Base-by-base conservation (phyloP, 2,113 vertebrate species). In the Hypocryptadius cinnamomeus region DNA sequence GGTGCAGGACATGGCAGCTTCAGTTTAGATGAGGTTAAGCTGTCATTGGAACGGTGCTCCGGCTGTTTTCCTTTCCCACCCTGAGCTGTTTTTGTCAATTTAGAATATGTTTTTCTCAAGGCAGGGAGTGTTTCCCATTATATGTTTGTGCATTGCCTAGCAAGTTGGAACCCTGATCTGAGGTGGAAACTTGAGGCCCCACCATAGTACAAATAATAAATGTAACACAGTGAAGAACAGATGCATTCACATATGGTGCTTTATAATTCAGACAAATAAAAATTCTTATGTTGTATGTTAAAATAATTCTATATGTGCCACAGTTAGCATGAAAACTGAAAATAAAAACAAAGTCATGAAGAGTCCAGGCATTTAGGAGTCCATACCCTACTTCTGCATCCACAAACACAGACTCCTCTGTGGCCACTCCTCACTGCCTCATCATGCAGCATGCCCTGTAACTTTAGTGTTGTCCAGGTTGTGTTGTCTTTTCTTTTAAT, bases 201-300 rank as follows among this genome's bases (percentile, higher is more conserved):
- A 94, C 82, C 77, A 83, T 90, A 85, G 82, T 71, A 90, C 87
- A 94, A 96, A 96, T 95, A 96, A 96, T 96, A 95, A 96, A 91
- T 96, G 85, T 83, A 94, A 60, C 82, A 82, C 91, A 94, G 87
- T 90, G 92, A 83, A 90, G 90, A 96, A 96, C 94, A 96, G 95
- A 96, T 94, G 94, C 85, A 86, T 93, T 94, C 90, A 90, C 93
- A 96, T 96, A 94, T 96, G 89, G 95, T 85, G 56, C 69, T 96
- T 94, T 95, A 92, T 94, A 94, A 93, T 94, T 94, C 93, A 95
- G 82, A 94, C 95, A 94, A 95, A 96, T 96, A 96, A 95, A 93
- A 96, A 92, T 89, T 96, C 93, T 90, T 84, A 69, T 88, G 95
- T 93, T 96, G 60, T 93, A 88, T 93, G 92, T 83, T 94, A 95